Percentiles rank a stretch among this genome's conserved stretches.
phyloP scores from a whole-genome alignment of 2,888 invertebrate species.

The Tenodera sinensis region DNA sequence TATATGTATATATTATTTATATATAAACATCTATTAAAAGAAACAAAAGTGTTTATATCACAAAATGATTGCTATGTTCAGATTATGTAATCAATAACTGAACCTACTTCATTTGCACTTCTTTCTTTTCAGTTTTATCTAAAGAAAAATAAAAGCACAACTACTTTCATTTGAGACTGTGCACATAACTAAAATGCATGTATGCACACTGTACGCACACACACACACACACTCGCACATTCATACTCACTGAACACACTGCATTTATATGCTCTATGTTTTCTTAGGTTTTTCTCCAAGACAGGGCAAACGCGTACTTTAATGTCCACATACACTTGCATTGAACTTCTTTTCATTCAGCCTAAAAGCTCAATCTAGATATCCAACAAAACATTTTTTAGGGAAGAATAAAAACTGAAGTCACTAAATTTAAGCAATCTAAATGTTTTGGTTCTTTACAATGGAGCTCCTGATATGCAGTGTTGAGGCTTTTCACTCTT shows the following conservation, averaged over 20 bases:
- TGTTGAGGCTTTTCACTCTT: not conserved
- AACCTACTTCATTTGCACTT: not conserved
- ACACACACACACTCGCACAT: not conserved
- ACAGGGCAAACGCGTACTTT: no score
- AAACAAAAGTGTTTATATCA: constrained; percentile 4
- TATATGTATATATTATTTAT: not conserved
- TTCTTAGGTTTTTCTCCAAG: no score
- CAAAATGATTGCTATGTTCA: constrained; percentile 15
- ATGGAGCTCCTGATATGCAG: not conserved
- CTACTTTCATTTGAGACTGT: not conserved
- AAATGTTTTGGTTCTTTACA: not conserved
- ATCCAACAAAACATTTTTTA: not conserved
- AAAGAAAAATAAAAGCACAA: not conserved
- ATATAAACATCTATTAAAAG: constrained; percentile 10
- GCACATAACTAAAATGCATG: not conserved
- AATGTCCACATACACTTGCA: no score
- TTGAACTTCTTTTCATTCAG: not conserved
- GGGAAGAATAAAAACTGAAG: not conserved
- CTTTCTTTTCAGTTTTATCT: not conserved
- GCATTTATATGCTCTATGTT: not conserved
- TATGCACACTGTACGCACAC: not conserved
- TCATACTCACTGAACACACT: not conserved
- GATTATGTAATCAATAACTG: not conserved
- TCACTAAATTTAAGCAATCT: not conserved
- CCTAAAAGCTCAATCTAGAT: not conserved